These are phyloP conservation scores for Lichenostomus cassidix DNA, from an alignment of 2,113 vertebrate genomes.

Conservation along the genomic window DNA sequence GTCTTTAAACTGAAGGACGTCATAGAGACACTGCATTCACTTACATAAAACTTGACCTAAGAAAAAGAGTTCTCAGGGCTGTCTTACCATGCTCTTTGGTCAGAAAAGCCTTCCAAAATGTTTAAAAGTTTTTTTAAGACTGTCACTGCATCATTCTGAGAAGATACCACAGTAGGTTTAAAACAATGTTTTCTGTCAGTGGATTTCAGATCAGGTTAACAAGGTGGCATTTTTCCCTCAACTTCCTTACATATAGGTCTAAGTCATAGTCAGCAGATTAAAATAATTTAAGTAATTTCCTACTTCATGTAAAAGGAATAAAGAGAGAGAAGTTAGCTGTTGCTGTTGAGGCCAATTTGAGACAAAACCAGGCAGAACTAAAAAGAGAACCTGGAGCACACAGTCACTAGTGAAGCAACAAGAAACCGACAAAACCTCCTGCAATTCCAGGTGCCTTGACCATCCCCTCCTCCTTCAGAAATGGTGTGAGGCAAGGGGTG, in stretches of 20 bases:
- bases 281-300: background rate
- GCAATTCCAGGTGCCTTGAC: background rate
- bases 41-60: background rate
- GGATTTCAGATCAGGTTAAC: background rate
- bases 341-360: background rate
- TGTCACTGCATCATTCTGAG: background rate
- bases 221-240: background rate
- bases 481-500: background rate
- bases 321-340: background rate
- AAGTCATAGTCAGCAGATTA: background rate
- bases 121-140: background rate
- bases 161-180: background rate
- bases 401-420: background rate
- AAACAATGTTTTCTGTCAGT: background rate
- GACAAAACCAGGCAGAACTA: background rate
- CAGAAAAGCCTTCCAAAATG: background rate
- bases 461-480: background rate
- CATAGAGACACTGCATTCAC: background rate
- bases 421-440: rapidly evolving
- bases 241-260: background rate
- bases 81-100: background rate
- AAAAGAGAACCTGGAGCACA: background rate
- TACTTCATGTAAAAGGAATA: background rate
- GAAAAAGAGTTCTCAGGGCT: background rate
- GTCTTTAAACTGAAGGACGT: background rate